phyloP scores from a whole-genome alignment of 2,888 invertebrate species.

The Phorcus lineatus region DNA sequence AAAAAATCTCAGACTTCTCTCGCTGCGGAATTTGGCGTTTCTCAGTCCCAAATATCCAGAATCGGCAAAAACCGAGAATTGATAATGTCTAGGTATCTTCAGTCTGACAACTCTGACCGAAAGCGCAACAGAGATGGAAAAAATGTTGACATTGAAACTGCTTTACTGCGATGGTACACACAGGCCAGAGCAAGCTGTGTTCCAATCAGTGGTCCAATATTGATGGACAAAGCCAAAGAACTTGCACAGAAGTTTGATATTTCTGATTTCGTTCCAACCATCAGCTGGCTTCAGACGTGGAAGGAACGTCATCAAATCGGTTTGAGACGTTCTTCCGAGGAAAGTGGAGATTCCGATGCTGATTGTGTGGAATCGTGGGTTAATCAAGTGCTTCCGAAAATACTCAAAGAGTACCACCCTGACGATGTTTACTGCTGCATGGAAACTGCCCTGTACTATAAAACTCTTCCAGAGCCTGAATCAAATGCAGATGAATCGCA shows the following conservation, averaged over 20 bases:
- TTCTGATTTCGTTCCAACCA: not conserved
- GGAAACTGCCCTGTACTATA: constrained; percentile 13
- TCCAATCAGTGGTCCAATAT: not conserved
- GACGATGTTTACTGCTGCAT: not conserved
- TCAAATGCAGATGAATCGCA: not conserved
- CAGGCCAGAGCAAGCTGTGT: not conserved
- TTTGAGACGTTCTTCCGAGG: not conserved
- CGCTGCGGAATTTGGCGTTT: not conserved
- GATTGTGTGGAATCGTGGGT: constrained; percentile 1
- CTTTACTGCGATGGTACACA: not conserved
- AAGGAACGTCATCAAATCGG: not conserved
- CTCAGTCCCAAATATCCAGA: constrained; percentile 12
- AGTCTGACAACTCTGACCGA: constrained; percentile 7
- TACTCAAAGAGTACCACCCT: constrained; percentile 8
- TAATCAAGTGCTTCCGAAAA: not conserved
- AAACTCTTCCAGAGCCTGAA: not conserved
- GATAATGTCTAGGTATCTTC: not conserved
- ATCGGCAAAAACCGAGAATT: not conserved
- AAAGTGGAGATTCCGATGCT: not conserved
- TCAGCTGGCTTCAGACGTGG: not conserved
- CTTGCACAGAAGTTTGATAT: not conserved
- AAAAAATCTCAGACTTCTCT: constrained; percentile 5
- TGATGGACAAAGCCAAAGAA: constrained; percentile 17
- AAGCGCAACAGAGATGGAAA: constrained; percentile 8
- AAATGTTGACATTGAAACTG: constrained; percentile 11